Evolutionary conservation across 2,888 invertebrate species (phyloP).

Genomic region (Scaptodrosophila latifasciaeformis): DNA sequence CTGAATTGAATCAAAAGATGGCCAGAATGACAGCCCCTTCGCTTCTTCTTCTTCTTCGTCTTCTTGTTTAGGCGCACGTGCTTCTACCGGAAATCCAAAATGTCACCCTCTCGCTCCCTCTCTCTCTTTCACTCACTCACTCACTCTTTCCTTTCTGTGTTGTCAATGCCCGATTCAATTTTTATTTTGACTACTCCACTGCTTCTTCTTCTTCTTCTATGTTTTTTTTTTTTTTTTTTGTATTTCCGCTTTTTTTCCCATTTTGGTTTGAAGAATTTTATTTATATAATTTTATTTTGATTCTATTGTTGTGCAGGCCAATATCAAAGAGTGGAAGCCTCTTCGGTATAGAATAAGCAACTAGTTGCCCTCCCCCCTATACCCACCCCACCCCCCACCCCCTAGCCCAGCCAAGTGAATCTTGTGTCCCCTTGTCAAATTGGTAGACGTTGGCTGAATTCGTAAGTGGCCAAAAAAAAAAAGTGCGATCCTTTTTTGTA

Average conservation of each 20-base stretch:
- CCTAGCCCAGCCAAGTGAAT: constrained; percentile 14
- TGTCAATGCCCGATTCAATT: constrained; percentile 38
- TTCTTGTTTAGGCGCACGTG: constrained; percentile 68
- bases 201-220: constrained; percentile 25
- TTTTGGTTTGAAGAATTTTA: constrained; percentile 13
- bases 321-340: too few species aligned
- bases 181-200: background rate
- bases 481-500: constrained; percentile 59
- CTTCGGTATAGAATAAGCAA: too few species aligned
- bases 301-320: too few species aligned
- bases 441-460: constrained; percentile 46
- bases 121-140: too few species aligned
- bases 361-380: too few species aligned
- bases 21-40: too few species aligned
- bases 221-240: constrained; percentile 38
- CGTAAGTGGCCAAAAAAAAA: constrained; percentile 50
- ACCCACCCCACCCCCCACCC: background rate
- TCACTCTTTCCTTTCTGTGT: constrained; percentile 35
- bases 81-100: constrained; percentile 69
- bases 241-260: constrained; percentile 53
- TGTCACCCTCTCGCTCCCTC: too few species aligned
- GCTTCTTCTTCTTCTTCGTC: too few species aligned
- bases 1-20: too few species aligned
- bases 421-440: too few species aligned
- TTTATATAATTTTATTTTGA: too few species aligned